Evolutionary conservation across 2,113 vertebrate species (phyloP), one percentile per base, ranked within the genome.

Genomic region (Eubucco bourcierii): DNA sequence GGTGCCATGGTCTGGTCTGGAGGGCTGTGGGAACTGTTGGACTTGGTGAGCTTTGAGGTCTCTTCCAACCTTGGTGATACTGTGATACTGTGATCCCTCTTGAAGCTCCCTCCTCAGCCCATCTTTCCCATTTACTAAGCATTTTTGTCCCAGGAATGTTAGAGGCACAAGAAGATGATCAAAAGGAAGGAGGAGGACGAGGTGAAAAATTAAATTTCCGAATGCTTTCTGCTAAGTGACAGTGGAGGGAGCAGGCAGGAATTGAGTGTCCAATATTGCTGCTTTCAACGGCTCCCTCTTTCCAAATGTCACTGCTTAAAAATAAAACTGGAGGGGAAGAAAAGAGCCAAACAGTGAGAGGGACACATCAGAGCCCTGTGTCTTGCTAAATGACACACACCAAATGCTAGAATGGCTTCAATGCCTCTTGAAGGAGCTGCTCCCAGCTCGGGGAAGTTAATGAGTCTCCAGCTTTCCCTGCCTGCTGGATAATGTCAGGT

Each of bases 401-500:
- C 59, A 21, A 96, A 81, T 68, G 93, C 50, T 82, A 46, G 93
- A 93, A 74, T 21, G 76, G 90, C 63, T 97, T 89, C 86, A 84
- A 87, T 96, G 68, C 95, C 96, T 97, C 95, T 97, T 96, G 90
- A 79, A 92, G 96, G 96, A 94, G 89, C 97, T 90, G 95, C 80
- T 97, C 90, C 97, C 95, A 93, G 96, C 95, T 83, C 59, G 2
- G 82, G 3, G 6, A 68, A 92, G 85, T 93, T 97, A 97, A 97
- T 95, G 96, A 96, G 94, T 85, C 91, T 78, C 94, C 92, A 83
- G 88, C 88, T 92, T 91, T 90, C 70, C 27, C 76, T 96, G 96
- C 95, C 94, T 97, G 97, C 92, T 92, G 60, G 52, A 96, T 95
- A 93, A 96, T 92, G 95, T 90, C 95, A 96, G 95, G 91, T 93